Base-by-base conservation (phyloP, 2,113 vertebrate genomes). In the Copsychus sechellarum region DNA sequence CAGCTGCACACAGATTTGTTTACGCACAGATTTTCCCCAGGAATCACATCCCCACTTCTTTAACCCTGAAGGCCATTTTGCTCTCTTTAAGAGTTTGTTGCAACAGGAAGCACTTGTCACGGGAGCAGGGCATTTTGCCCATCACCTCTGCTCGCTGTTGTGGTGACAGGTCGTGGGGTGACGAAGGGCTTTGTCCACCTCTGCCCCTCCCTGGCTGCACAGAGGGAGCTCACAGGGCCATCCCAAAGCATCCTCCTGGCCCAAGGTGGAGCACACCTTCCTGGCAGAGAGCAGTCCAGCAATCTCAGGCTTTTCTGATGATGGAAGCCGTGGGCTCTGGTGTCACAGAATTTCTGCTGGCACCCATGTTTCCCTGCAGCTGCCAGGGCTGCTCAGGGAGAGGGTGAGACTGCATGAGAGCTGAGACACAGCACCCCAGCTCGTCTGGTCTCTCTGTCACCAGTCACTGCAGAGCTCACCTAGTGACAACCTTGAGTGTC, bases 401-500 rank as follows among this genome's bases (percentile, higher is more conserved):
- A n/a, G 77, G 29, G 9, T 51, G 42, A 91, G 50, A 26, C 66
- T 47, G 33, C 33, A 7, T 1, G 3, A 72, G 76, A 62, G 36
- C 79, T 47, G 33, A 50, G 42, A 70, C 33, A 21, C 51, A 57
- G 60, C 69, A 93, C 77, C 79, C 65, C 71, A 31, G 80, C 65
- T 88, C 67, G 67, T 47, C 60, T 8, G 5, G 50, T 81, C 80
- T 88, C 73, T 81, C 80, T 73, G 50, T 76, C 70, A 78, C 53
- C 78, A 65, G 53, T 12, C 9, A 2, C 74, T 71, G 81, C 88
- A 91, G 83, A 92, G 53, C 92, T 86, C 94, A 93, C 92, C 92
- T 92, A 96, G 90, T 86, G 90, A 92, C 96, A 94, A 93, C 96
- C 94, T 95, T 92, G 86, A 95, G 84, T 31, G 95, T 92, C 93